Base-by-base conservation (phyloP, 2,797 vertebrate genomes). In the Danio albolineatus region DNA sequence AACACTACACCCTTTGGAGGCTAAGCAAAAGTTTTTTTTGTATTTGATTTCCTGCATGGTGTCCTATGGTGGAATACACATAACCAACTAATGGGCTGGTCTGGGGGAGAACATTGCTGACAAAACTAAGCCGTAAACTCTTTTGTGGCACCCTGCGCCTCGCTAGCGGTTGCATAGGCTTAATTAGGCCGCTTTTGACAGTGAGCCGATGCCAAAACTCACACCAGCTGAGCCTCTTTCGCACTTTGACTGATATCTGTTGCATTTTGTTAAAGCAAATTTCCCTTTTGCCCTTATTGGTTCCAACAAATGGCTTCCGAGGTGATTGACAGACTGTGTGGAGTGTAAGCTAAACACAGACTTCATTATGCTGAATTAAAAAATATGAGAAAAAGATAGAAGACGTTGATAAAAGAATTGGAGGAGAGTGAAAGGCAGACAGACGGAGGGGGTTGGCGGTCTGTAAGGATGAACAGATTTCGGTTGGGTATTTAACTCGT, bases 331-430 rank as follows among this genome's bases (percentile, higher is more conserved):
- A 73, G 56, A 49, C 13, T 54, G 59, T 12, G 38, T 4, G n/a
- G 49, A 62, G 66, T 48, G 65, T 41, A 7, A 65, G 43, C 61
- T 72, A 49, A 79, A 17, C 38, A 66, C 36, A 59, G 76, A 64
- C 51, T 64, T 79, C 72, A 86, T 85, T 82, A 86, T 79, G 70
- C 84, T 74, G 56, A 41, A 85, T 86, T 82, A 83, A 65, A 51
- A 61, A 28, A 28, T n/a, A 62, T 62, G 54, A 61, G 77, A 74
- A 64, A 17, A 57, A 78, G 72, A 70, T 81, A 54, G 49, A 43
- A 57, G n/a, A 53, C 21, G 38, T 62, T 43, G 81, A 83, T 69
- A 76, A 51, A 79, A 21, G 51, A 54, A 61, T 38, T 67, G 38
- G 19, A 39, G 54, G 80, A 77, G 41, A 64, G 41, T 43, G 76